These are phyloP conservation scores for Nymphalis c-album DNA, from an alignment of 2,888 invertebrate genomes.

Conservation along the genomic window DNA sequence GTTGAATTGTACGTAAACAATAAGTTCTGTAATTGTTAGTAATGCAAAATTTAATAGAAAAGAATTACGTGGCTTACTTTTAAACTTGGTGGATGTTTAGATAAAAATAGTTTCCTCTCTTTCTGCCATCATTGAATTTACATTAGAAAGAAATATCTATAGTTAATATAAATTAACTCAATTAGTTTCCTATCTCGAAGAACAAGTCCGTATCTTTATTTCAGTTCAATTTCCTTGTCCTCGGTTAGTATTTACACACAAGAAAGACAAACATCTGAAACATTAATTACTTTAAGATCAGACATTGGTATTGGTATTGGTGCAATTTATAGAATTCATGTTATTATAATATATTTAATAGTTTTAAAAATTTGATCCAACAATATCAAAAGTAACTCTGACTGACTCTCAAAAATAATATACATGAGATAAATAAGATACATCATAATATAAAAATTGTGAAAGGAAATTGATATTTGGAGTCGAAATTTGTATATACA, in stretches of 20 bases:
- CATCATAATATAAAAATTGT: too few relatives aligned
- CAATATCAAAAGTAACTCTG: not conserved
- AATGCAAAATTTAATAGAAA: too few relatives aligned
- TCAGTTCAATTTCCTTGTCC: slow-evolving; percentile 49
- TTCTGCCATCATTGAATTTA: too few relatives aligned
- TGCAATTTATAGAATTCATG: slow-evolving; percentile 32
- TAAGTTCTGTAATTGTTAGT: too few relatives aligned
- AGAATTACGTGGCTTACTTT: too few relatives aligned
- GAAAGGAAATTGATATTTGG: too few relatives aligned
- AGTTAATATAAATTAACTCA: slow-evolving; percentile 32
- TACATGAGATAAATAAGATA: too few relatives aligned
- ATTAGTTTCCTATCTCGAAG: slow-evolving; percentile 33
- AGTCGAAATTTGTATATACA: too few relatives aligned
- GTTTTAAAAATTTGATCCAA: not conserved
- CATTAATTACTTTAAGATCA: slow-evolving; percentile 71
- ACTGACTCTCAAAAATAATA: too few relatives aligned
- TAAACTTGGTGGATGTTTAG: too few relatives aligned
- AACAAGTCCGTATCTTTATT: slow-evolving; percentile 40
- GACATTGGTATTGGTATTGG: slow-evolving; percentile 47
- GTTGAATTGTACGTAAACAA: too few relatives aligned
- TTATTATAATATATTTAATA: not conserved
- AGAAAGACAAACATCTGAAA: slow-evolving; percentile 61
- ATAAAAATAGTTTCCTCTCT: too few relatives aligned
- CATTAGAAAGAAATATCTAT: not conserved
- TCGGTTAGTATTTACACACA: slow-evolving; percentile 49